Base-by-base conservation (phyloP, 2,888 invertebrate species). In the Pardosa pseudoannulata region DNA sequence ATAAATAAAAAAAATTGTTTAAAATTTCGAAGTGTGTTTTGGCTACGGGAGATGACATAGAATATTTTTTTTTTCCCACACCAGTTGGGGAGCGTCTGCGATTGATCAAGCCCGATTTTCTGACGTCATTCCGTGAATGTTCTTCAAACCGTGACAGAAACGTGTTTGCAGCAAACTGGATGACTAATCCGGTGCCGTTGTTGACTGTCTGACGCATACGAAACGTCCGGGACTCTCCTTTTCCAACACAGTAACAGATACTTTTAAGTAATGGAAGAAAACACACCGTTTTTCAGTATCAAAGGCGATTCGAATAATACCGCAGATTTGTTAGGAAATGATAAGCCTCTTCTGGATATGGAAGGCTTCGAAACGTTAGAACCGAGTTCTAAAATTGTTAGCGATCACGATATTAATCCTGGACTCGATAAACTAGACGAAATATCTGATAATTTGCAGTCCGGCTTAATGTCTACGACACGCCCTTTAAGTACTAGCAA, bases 101-200 rank as follows among this genome's bases (percentile, higher is more conserved):
- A 85, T 78, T 78, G 83, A 85, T 85, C 78, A 85, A 85, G 76
- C 76, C 64, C 67, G 65, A 71, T 29, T 67, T 39, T 75, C 85
- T 82, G 78, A 83, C 82, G 79, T 83, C 83, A 83, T 75, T 23
- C 29, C 36, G 50, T 80, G 79, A 62, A 76, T 79, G 70, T 70
- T 85, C 86, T 71, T 67, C 73, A 83, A 81, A 76, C 76, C 88
- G 88, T 78, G 79, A 76, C 68, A 76, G 86, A 80, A 88, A 88
- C 79, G 86, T 88, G 76, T 88, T 85, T 65, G 71, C 56, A 62
- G 36, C 28, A 46, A 85, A 79, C 79, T 86, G 73, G 79, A 86
- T 86, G 85, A 86, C 79, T 86, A 86, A 79, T 86, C 64, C 74
- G 62, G 72, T 62, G 72, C 29, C 72, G 62, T 32, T 68, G 74